phyloP scores from a whole-genome alignment of 2,888 invertebrate genomes.

The Diploptera punctata region DNA sequence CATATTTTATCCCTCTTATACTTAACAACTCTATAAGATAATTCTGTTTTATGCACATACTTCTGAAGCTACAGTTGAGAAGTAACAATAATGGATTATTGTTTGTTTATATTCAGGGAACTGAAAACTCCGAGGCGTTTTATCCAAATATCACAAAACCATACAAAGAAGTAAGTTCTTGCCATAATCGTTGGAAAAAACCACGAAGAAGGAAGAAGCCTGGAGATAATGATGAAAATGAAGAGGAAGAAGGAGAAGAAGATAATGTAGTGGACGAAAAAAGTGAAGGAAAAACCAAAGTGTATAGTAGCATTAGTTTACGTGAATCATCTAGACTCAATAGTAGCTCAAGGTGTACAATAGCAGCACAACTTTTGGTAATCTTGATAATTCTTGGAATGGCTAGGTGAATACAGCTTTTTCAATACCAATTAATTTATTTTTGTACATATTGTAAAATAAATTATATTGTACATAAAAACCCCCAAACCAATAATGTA shows the following conservation, averaged over 20 bases:
- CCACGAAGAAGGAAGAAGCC: slow-evolving; percentile 40
- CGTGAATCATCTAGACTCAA: not conserved
- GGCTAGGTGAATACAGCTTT: too few species aligned
- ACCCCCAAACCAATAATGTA: too few species aligned
- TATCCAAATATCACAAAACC: slow-evolving; percentile 59
- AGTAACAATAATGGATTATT: too few species aligned
- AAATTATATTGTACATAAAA: slow-evolving; percentile 29
- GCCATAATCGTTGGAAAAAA: slow-evolving; percentile 39
- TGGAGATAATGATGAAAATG: too few species aligned
- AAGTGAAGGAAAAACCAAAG: not conserved
- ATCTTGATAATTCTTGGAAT: too few species aligned
- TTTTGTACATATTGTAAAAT: slow-evolving; percentile 44
- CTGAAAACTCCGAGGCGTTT: slow-evolving; percentile 59
- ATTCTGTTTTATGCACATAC: too few species aligned
- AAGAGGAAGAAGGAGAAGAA: slow-evolving; percentile 1
- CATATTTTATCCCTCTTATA: too few species aligned
- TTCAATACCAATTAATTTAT: slow-evolving; percentile 35
- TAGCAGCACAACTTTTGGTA: too few species aligned
- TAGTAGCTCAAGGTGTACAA: too few species aligned
- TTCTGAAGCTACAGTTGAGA: too few species aligned
- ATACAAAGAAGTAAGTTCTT: slow-evolving; percentile 53
- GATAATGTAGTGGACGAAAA: not conserved
- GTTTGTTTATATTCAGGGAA: too few species aligned
- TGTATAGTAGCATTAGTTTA: slow-evolving; percentile 7
- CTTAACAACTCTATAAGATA: too few species aligned